Evolutionary conservation across 2,113 vertebrate genomes (phyloP).

Genomic region (Hypanus sabinus): DNA sequence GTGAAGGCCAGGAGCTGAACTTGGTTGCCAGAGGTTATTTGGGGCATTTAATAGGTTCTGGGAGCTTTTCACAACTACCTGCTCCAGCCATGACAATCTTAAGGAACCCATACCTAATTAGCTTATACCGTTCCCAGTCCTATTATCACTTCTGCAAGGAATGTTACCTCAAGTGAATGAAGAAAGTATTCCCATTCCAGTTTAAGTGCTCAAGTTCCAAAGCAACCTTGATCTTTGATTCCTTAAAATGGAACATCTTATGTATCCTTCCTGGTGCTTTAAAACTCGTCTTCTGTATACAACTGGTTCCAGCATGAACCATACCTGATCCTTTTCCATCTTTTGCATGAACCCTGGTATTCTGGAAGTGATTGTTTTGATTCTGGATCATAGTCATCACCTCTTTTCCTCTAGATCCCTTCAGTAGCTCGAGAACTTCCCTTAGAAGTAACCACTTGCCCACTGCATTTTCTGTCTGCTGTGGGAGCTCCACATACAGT

Average conservation of each 20-base stretch:
- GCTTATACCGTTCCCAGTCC: background rate
- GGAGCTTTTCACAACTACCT: too few relatives aligned
- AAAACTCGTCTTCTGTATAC: background rate
- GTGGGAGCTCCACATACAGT: background rate
- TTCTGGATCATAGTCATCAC: background rate
- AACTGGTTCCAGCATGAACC: background rate
- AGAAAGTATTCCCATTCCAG: background rate
- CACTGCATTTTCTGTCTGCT: background rate
- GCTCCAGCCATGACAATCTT: too few relatives aligned
- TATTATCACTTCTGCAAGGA: background rate
- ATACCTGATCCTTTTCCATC: background rate
- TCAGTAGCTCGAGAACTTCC: background rate
- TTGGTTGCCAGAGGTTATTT: too few relatives aligned
- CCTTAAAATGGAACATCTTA: background rate
- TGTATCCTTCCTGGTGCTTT: background rate
- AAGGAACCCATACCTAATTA: background rate
- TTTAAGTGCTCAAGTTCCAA: background rate
- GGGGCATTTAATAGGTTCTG: too few relatives aligned
- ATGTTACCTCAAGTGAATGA: background rate
- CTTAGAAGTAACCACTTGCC: background rate
- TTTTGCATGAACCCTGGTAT: background rate
- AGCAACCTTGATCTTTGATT: background rate
- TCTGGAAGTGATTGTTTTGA: background rate
- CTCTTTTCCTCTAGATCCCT: background rate
- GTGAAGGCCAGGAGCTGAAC: too few relatives aligned